These are phyloP conservation scores for Dicyrtoma fusca DNA, from an alignment of 2,888 invertebrate genomes.

Conservation along the genomic window DNA sequence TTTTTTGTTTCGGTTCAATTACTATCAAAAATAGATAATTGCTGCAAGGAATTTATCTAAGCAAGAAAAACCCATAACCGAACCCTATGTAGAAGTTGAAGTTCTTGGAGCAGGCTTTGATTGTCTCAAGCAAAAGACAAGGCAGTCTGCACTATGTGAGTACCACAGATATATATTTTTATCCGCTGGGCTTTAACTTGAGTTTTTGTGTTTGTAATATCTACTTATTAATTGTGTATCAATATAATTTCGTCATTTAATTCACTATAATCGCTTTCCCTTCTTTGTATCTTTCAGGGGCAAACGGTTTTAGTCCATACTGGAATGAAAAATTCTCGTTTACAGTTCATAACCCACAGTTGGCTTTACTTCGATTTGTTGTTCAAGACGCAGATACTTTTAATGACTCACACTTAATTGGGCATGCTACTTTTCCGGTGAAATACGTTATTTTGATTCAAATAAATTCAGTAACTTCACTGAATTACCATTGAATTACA, in stretches of 20 bases:
- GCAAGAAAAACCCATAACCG: constrained; percentile 65
- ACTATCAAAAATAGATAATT: constrained; percentile 65
- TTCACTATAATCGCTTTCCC: not conserved
- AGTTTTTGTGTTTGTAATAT: too few species aligned
- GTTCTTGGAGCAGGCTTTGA: constrained; percentile 87
- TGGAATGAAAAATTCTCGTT: constrained; percentile 90
- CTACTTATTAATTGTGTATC: too few species aligned
- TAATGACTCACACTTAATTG: constrained; percentile 92
- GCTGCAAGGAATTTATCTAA: constrained; percentile 87
- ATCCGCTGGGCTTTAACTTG: not conserved
- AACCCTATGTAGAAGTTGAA: constrained; percentile 91
- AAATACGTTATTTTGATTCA: constrained; percentile 1
- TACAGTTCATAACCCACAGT: constrained; percentile 75
- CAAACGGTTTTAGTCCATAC: constrained; percentile 78
- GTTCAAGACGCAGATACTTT: constrained; percentile 96
- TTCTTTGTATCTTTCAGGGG: constrained; percentile 67
- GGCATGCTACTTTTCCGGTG: constrained; percentile 92
- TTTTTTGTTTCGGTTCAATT: constrained; percentile 13
- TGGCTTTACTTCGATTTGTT: constrained; percentile 82
- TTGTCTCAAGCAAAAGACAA: constrained; percentile 76
- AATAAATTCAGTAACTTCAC: not conserved
- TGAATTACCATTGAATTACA: too few species aligned
- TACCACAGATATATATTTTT: constrained; percentile 10
- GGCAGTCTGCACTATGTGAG: constrained; percentile 59
- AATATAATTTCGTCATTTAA: too few species aligned